These are phyloP conservation scores for Trichonephila inaurata DNA, from an alignment of 1,140 invertebrate genomes.

Conservation along the genomic window DNA sequence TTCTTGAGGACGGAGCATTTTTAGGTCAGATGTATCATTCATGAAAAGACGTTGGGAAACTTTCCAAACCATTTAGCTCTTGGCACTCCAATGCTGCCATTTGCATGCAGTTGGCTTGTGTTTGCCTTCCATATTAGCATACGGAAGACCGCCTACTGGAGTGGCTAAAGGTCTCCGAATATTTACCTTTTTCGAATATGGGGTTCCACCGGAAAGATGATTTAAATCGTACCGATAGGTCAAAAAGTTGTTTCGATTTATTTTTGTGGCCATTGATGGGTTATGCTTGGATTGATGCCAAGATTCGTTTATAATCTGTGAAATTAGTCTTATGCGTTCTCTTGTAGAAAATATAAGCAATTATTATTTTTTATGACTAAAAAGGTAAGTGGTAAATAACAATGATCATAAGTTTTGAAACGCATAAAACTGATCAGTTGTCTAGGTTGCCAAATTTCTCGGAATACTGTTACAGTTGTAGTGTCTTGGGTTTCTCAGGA, in stretches of 20 bases:
- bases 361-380: no score
- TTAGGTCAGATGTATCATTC: constrained; percentile 34
- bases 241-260: background rate
- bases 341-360: no score
- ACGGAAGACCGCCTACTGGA: background rate
- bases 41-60: constrained; percentile 30
- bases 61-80: constrained; percentile 13
- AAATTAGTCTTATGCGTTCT: no score
- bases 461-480: no score
- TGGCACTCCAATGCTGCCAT: background rate
- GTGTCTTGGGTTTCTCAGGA: no score
- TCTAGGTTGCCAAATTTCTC: no score
- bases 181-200: background rate
- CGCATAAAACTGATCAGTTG: no score
- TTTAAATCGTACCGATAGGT: background rate
- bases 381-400: no score
- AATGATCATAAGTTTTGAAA: no score
- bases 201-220: background rate
- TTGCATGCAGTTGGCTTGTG: background rate
- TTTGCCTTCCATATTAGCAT: background rate
- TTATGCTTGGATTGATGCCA: no score
- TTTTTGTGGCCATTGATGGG: background rate
- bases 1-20: background rate
- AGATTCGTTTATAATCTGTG: no score
- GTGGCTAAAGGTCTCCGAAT: background rate